Evolutionary conservation across 2,797 vertebrate genomes (phyloP).

Genomic region (Ispidina picta): DNA sequence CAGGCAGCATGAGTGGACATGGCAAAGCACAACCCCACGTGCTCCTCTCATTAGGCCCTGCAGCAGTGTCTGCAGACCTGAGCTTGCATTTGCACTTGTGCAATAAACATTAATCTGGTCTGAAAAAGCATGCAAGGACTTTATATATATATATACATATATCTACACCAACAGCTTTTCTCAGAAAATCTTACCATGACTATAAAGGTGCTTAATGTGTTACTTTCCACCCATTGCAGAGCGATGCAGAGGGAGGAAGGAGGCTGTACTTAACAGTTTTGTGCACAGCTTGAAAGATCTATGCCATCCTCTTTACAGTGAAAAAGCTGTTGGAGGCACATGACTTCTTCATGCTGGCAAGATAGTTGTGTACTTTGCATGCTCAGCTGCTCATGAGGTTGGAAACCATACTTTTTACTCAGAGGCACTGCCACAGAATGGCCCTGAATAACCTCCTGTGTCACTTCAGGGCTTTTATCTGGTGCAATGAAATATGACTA

Average conservation of each 20-base stretch:
- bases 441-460: slow-evolving; percentile 58
- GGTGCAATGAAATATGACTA: slow-evolving; percentile 15
- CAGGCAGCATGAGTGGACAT: background rate
- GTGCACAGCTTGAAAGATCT: slow-evolving; percentile 16
- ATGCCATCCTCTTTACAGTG: background rate
- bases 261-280: background rate
- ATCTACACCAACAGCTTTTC: background rate
- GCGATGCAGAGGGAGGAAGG: background rate
- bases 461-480: slow-evolving; percentile 43
- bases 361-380: slow-evolving; percentile 37
- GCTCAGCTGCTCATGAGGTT: slow-evolving; percentile 22
- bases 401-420: slow-evolving; percentile 34
- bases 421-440: background rate
- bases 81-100: background rate
- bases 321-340: slow-evolving; percentile 14
- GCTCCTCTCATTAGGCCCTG: background rate
- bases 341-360: slow-evolving; percentile 23
- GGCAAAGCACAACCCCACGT: background rate
- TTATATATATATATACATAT: background rate
- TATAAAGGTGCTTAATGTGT: background rate
- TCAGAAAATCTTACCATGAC: background rate
- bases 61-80: background rate
- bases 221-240: background rate
- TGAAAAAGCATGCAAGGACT: background rate
- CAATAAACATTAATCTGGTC: background rate